Base-by-base conservation (phyloP, 2,113 vertebrate species). In the Amphiprion ocellaris region DNA sequence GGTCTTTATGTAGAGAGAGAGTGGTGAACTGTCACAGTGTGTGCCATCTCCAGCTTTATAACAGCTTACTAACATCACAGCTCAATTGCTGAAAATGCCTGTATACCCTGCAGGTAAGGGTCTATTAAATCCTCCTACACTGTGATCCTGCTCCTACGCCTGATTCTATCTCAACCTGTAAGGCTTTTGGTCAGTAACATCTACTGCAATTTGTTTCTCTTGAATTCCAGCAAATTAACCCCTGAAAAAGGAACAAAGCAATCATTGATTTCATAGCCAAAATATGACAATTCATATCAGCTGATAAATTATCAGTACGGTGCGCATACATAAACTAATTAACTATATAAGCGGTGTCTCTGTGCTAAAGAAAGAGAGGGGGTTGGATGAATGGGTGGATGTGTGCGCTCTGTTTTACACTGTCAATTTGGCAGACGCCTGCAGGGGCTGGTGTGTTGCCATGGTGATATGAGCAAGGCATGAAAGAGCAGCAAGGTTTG, bases 391-490 rank as follows among this genome's bases (percentile, higher is more conserved):
- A 92, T 91, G 92, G 91, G 85, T 90, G 87, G 84, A 90, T 92
- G 90, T 92, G 89, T 93, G 90, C 69, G 72, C 93, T 93, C 92
- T 92, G 91, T 90, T 92, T 95, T 93, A 94, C 93, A 94, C 94
- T 92, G 94, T 86, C 91, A 94, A 93, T 94, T 94, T 94, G 93
- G 94, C 93, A 94, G 93, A 92, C 83, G 93, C 94, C 92, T 94
- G 93, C 92, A 92, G 93, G 92, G 94, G 91, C 92, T 95, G 91
- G 91, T 94, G 92, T 93, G 94, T 95, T 95, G 92, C 94, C 91
- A 95, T 95, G 94, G 94, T 89, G 92, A 95, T 93, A 93, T 90
- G 92, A 93, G 91, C 90, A 62, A 89, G 92, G 93, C 91, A 94
- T 94, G 92, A 95, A 94, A 94, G 93, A 93, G 91, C 93, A 94